Conservation (phyloP, 2,113 vertebrate genomes). For the Ammospiza caudacuta region DNA sequence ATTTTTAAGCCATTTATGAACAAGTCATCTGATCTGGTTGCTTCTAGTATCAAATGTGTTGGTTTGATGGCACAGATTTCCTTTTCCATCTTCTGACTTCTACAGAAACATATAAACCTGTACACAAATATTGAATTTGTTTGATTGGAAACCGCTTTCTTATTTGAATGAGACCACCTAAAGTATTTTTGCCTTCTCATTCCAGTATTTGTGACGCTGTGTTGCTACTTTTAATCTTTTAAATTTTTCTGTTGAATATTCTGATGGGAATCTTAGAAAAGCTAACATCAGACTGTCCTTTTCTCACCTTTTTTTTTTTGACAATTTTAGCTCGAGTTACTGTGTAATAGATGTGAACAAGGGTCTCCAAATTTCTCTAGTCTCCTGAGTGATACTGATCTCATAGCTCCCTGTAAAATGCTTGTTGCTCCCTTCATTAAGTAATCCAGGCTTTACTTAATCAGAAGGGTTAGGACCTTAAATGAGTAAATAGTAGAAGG, state of each 20-base stretch:
- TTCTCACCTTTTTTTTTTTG: background rate
- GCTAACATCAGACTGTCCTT: background rate
- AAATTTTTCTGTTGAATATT: background rate
- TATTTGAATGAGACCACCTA: background rate
- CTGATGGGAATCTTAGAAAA: background rate
- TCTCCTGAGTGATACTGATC: background rate
- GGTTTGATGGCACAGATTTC: background rate
- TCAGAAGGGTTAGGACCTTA: conserved; percentile 40
- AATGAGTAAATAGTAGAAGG: conserved; percentile 45
- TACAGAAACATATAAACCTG: background rate
- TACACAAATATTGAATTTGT: background rate
- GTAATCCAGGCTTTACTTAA: conserved; percentile 44
- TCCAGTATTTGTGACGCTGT: background rate
- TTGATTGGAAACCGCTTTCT: background rate
- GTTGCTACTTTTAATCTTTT: background rate
- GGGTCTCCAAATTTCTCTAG: background rate
- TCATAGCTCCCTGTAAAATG: background rate
- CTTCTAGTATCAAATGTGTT: background rate
- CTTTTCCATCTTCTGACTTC: background rate
- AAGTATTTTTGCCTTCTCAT: background rate
- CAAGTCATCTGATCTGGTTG: background rate
- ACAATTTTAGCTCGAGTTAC: background rate
- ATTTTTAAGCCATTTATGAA: background rate
- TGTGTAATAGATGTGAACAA: background rate
- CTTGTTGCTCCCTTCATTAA: conserved; percentile 50